These are phyloP conservation scores for Littorina saxatilis DNA, from an alignment of 1,140 invertebrate genomes.

Conservation along the genomic window DNA sequence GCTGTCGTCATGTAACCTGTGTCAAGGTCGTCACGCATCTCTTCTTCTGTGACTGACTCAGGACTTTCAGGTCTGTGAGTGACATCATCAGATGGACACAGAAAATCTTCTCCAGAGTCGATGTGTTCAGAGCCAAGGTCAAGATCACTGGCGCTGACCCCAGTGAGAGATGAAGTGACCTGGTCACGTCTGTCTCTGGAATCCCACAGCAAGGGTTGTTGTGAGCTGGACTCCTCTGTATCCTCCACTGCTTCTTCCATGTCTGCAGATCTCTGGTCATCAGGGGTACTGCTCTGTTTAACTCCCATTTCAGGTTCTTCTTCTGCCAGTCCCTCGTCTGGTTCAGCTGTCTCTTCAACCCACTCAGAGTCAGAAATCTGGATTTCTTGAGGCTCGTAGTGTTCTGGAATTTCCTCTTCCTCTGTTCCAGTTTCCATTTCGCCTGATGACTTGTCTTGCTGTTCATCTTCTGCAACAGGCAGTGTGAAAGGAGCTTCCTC, in stretches of 20 bases:
- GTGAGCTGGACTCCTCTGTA: background rate
- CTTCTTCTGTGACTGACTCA: slow-evolving; percentile 1
- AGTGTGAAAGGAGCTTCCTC: background rate
- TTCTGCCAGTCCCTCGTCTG: background rate
- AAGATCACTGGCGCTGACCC: too few relatives aligned
- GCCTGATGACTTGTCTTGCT: background rate
- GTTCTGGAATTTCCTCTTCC: background rate
- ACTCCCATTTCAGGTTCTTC: background rate
- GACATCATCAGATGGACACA: background rate
- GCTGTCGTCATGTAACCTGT: background rate
- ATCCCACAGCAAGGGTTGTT: background rate
- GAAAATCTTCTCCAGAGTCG: too few relatives aligned
- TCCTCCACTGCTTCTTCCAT: background rate
- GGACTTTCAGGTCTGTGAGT: slow-evolving; percentile 1
- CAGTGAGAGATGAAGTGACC: background rate
- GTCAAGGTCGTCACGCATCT: background rate
- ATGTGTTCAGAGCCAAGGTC: too few relatives aligned
- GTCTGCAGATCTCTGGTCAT: background rate
- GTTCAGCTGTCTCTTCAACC: background rate
- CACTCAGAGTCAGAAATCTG: background rate
- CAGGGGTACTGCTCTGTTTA: too few relatives aligned
- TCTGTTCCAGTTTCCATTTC: background rate
- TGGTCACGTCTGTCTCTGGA: background rate
- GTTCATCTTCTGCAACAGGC: background rate
- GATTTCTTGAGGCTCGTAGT: background rate